These are phyloP conservation scores for Berghia stephanieae DNA, from an alignment of 1,140 invertebrate genomes.

Conservation along the genomic window DNA sequence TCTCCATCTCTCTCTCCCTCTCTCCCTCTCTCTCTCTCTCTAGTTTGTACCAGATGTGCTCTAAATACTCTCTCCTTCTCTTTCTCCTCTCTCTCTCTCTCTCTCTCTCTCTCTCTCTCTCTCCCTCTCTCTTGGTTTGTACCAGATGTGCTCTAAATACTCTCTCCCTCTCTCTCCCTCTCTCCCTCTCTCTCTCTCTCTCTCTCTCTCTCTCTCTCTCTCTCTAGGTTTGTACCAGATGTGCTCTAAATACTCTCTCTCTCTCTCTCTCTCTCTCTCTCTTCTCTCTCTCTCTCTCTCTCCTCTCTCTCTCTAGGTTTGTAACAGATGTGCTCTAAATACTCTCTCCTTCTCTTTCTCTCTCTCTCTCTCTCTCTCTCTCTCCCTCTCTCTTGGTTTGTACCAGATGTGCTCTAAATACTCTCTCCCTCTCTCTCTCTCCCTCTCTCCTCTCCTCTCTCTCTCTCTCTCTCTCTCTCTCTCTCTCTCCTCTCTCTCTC, in stretches of 20 bases:
- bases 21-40: slow-evolving; percentile 11
- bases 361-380: slow-evolving; percentile 19
- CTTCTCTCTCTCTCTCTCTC: slow-evolving; percentile 36
- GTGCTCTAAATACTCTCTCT: background rate
- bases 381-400: no score
- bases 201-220: background rate
- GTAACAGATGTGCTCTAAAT: no score
- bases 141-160: no score
- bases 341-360: no score
- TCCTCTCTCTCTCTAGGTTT: no score
- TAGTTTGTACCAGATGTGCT: no score
- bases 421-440: background rate
- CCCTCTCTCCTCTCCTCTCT: background rate
- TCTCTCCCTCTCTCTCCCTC: background rate
- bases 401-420: no score
- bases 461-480: background rate
- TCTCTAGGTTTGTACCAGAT: no score
- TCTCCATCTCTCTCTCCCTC: background rate
- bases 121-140: no score
- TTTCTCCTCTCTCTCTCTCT: background rate
- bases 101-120: background rate
- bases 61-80: no score
- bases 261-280: slow-evolving; percentile 39
- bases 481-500: background rate
- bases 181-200: background rate